A percentile compares a stretch with the other conserved stretches of the same genome.
Evolutionary conservation across 1,140 invertebrate genomes (phyloP).

Genomic region (Trichonephila clavipes): DNA sequence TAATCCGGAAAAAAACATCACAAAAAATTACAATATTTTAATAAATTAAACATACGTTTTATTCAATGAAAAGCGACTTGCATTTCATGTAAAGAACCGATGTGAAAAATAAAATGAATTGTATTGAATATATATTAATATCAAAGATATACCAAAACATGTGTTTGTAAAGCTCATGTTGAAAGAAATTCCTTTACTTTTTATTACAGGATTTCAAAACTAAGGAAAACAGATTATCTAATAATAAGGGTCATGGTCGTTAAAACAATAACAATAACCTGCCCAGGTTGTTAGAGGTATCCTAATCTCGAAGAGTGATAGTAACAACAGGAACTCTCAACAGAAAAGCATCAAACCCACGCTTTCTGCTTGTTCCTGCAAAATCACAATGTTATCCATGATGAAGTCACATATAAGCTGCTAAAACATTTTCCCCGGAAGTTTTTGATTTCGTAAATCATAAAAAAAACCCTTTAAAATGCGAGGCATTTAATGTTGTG

Average conservation of each 20-base stretch:
- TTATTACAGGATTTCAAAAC: conserved; percentile 14
- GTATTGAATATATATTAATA: no score
- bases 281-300: background rate
- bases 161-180: background rate
- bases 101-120: no score
- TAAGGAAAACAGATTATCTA: background rate
- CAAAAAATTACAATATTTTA: no score
- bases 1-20: no score
- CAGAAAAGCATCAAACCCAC: conserved; percentile 16
- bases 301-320: background rate
- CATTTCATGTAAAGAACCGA: no score
- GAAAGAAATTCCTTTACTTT: background rate
- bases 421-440: background rate
- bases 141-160: no score
- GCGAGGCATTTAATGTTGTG: background rate
- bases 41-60: no score
- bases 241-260: conserved; percentile 26
- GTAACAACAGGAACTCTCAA: conserved; percentile 13
- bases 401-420: conserved; percentile 6
- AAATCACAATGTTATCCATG: conserved; percentile 27
- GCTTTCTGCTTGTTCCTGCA: background rate
- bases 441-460: background rate
- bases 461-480: background rate
- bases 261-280: conserved; percentile 40
- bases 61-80: no score